A percentile compares a stretch with the other conserved stretches of the same genome.
Conservation (phyloP, 2,888 invertebrate genomes). For the Athalia cordata region DNA sequence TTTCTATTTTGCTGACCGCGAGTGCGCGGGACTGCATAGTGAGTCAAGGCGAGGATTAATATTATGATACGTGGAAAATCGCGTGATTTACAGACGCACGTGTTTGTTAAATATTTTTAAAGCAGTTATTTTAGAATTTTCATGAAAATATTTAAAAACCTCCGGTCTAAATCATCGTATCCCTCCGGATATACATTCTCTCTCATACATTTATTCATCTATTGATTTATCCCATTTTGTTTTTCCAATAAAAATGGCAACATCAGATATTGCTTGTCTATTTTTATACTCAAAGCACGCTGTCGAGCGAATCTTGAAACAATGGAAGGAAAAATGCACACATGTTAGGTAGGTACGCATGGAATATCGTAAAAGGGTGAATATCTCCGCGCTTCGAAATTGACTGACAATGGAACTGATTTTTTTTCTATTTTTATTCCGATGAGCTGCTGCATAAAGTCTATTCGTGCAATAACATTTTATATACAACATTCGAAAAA, state of each 20-base stretch:
- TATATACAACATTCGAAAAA: too few relatives aligned
- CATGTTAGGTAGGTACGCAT: neutral
- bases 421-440: conserved; percentile 21
- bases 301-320: neutral
- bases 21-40: too few relatives aligned
- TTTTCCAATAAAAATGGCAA: neutral
- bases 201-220: too few relatives aligned
- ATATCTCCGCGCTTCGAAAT: neutral
- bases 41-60: too few relatives aligned
- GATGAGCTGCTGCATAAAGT: neutral
- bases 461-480: conserved; percentile 3
- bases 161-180: neutral
- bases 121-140: too few relatives aligned
- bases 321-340: neutral
- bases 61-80: too few relatives aligned
- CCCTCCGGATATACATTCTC: neutral
- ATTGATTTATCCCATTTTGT: neutral
- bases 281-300: neutral
- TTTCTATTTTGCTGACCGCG: too few relatives aligned
- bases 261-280: neutral
- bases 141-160: neutral
- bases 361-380: neutral
- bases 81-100: too few relatives aligned
- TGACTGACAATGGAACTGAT: neutral
- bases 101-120: too few relatives aligned